Conservation (phyloP, 2,888 invertebrate genomes). For the Tenthredo livida region DNA sequence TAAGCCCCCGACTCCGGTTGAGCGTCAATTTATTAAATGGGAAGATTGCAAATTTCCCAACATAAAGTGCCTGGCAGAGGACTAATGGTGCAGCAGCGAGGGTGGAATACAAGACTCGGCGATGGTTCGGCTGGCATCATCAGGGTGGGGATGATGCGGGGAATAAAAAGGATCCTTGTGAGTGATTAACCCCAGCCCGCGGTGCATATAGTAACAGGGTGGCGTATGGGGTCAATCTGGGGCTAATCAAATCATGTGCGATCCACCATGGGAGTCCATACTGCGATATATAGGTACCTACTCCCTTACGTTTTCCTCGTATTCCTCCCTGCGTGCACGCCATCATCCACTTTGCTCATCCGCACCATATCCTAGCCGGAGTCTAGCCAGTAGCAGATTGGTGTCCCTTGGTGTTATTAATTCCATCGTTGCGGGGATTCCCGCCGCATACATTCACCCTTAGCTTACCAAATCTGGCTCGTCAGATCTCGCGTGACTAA, state of each 20-base stretch:
- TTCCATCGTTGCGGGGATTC: slow-evolving; percentile 71
- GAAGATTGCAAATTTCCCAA: slow-evolving; percentile 78
- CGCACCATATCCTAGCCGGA: slow-evolving; percentile 45
- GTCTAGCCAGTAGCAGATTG: slow-evolving; percentile 67
- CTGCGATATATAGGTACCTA: slow-evolving; percentile 42
- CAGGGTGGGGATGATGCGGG: slow-evolving; percentile 55
- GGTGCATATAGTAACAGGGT: slow-evolving; percentile 61
- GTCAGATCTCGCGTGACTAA: slow-evolving; percentile 67
- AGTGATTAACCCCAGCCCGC: slow-evolving; percentile 70
- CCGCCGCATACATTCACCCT: neutral
- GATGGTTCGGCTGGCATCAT: slow-evolving; percentile 54
- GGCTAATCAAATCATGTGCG: slow-evolving; percentile 78
- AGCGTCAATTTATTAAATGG: slow-evolving; percentile 77
- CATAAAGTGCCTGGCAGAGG: slow-evolving; percentile 76
- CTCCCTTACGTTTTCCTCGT: slow-evolving; percentile 53
- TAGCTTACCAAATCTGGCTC: slow-evolving; percentile 66
- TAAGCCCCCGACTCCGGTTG: slow-evolving; percentile 67
- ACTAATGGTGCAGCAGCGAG: slow-evolving; percentile 73
- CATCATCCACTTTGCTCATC: slow-evolving; percentile 64
- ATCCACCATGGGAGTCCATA: slow-evolving; percentile 61
- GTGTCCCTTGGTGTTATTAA: slow-evolving; percentile 75
- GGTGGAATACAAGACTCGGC: slow-evolving; percentile 58
- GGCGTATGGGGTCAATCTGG: slow-evolving; percentile 77
- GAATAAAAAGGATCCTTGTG: slow-evolving; percentile 69
- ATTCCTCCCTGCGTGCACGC: slow-evolving; percentile 56